Percentiles rank a stretch among this genome's conserved stretches.
Evolutionary conservation across 2,888 invertebrate species (phyloP).

Genomic region (Cosmia pyralina): DNA sequence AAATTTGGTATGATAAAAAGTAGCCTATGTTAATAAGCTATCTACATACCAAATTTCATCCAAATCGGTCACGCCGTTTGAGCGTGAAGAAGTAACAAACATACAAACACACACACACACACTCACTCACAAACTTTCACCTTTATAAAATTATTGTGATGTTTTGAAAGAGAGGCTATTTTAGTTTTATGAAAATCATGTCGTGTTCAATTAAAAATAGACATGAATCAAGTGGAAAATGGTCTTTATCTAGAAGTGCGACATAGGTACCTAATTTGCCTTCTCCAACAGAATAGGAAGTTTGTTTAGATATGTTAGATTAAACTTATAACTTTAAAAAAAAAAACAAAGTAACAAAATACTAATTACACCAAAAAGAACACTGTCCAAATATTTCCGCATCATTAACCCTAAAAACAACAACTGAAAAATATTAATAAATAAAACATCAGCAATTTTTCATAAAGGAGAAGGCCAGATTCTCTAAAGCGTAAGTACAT

Average conservation of each 20-base stretch:
- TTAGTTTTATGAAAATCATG: neutral
- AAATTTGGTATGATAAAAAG: too few relatives aligned
- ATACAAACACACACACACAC: too few relatives aligned
- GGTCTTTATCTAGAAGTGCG: accelerated
- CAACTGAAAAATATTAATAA: constrained; percentile 12
- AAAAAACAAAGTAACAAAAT: neutral
- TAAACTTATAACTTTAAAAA: neutral
- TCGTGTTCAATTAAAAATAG: neutral
- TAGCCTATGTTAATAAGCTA: too few relatives aligned
- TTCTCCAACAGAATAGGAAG: neutral
- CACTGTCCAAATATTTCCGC: constrained; percentile 33
- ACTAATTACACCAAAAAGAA: constrained; percentile 12
- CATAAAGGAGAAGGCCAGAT: constrained; percentile 38
- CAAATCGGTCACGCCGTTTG: too few relatives aligned
- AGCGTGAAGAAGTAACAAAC: too few relatives aligned
- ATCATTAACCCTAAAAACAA: constrained; percentile 41
- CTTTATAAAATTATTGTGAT: too few relatives aligned
- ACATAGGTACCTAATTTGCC: too few relatives aligned
- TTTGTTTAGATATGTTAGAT: neutral
- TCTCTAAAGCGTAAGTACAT: constrained; percentile 40
- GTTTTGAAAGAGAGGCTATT: neutral
- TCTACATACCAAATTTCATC: too few relatives aligned
- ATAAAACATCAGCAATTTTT: constrained; percentile 45
- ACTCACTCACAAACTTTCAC: too few relatives aligned
- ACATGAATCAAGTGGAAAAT: neutral